These are phyloP conservation scores for Acanthiza pusilla DNA, from an alignment of 2,797 vertebrate species.

Conservation along the genomic window DNA sequence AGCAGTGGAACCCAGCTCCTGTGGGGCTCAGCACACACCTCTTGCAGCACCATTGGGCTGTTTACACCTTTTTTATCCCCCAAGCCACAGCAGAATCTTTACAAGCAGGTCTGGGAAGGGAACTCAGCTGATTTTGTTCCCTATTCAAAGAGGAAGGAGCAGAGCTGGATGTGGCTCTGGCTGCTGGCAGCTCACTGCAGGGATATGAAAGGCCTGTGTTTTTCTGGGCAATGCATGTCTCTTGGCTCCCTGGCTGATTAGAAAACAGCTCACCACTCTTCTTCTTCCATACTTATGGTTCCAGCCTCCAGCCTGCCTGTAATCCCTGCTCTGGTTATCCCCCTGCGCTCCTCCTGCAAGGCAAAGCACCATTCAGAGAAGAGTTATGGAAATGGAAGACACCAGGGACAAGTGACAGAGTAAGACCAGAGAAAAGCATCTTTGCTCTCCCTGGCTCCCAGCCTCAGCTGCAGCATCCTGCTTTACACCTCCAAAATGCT, in stretches of 20 bases:
- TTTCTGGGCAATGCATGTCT: not conserved
- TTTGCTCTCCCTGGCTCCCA: not conserved
- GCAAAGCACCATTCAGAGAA: not conserved
- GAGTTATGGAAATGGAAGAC: not conserved
- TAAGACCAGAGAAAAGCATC: not conserved
- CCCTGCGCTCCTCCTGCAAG: not conserved
- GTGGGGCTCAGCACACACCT: not conserved
- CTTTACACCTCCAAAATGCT: not conserved
- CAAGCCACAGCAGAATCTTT: not conserved
- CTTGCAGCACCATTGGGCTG: not conserved
- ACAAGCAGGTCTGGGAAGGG: not conserved
- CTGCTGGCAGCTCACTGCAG: not conserved
- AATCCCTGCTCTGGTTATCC: constrained; percentile 16
- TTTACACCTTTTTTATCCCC: not conserved
- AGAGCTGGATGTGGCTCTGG: not conserved
- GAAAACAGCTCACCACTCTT: constrained; percentile 1
- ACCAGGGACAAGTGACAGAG: not conserved
- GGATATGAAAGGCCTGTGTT: not conserved
- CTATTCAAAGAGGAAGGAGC: not conserved
- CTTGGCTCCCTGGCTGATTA: not conserved
- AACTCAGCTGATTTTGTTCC: not conserved
- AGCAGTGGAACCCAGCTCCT: not conserved
- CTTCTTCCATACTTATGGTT: not conserved
- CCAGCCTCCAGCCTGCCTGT: constrained; percentile 1
- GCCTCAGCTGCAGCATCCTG: not conserved